phyloP scores from a whole-genome alignment of 2,797 vertebrate genomes.

The Graptemys geographica region DNA sequence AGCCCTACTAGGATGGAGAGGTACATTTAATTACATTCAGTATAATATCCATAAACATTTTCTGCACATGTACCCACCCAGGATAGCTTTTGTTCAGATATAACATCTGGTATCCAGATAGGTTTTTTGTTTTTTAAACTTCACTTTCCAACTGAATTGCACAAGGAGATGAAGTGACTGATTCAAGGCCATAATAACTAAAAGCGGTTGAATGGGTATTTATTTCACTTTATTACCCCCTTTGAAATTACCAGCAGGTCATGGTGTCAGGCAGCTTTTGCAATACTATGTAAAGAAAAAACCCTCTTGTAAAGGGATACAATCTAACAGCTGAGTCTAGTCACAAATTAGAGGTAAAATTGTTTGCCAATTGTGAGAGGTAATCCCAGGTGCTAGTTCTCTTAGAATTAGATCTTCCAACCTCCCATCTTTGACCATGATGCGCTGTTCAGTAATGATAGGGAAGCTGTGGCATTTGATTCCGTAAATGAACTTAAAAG shows the following conservation, averaged over 20 bases:
- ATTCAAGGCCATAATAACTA: background rate
- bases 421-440: background rate
- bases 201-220: background rate
- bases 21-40: background rate
- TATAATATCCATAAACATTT: background rate
- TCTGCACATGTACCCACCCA: background rate
- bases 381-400: background rate
- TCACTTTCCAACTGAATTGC: background rate
- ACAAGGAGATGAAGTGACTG: background rate
- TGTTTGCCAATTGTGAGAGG: background rate
- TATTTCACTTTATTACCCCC: background rate
- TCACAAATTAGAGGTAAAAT: background rate
- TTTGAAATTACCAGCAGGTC: background rate
- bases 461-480: background rate
- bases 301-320: background rate
- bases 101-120: background rate
- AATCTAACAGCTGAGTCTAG: background rate
- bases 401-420: background rate
- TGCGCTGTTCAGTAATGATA: background rate
- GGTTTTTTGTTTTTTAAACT: background rate
- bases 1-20: background rate
- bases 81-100: background rate
- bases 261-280: background rate
- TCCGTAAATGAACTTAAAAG: too few species aligned
- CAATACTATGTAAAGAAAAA: background rate